Conservation (phyloP, 2,113 vertebrate species). For the Athene cunicularia region DNA sequence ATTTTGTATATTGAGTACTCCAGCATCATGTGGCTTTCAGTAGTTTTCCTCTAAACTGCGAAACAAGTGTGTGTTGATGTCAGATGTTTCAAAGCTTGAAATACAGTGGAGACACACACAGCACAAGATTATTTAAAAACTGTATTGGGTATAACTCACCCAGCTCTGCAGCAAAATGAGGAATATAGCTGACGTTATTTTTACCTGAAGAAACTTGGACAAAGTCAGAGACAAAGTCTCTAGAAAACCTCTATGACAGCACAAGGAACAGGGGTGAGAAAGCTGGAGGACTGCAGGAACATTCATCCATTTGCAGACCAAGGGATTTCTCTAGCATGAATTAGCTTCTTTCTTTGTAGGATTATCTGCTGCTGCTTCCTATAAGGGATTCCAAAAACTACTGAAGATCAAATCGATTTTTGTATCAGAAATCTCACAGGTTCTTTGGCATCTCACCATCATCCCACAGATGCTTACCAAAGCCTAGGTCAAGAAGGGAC, state of each 20-base stretch:
- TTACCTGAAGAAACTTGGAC: background rate
- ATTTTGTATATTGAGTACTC: slow-evolving; percentile 2
- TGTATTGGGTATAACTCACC: background rate
- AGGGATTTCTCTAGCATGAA: background rate
- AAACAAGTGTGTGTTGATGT: background rate
- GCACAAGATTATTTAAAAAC: background rate
- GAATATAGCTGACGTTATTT: background rate
- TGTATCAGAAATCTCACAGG: background rate
- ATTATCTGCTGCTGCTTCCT: background rate
- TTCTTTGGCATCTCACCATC: background rate
- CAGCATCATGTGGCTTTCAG: background rate
- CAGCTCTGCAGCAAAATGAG: background rate
- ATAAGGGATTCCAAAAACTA: background rate
- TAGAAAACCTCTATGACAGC: background rate
- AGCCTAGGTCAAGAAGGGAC: background rate
- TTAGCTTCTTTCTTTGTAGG: background rate
- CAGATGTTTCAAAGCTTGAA: background rate
- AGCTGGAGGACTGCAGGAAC: background rate
- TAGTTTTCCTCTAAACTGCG: background rate
- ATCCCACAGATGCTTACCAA: background rate
- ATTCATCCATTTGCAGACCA: background rate
- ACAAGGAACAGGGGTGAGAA: background rate
- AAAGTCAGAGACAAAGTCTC: background rate
- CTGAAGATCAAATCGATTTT: background rate
- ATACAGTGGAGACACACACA: background rate